Base-by-base conservation (phyloP, 2,888 invertebrate genomes). In the Stramonita haemastoma region DNA sequence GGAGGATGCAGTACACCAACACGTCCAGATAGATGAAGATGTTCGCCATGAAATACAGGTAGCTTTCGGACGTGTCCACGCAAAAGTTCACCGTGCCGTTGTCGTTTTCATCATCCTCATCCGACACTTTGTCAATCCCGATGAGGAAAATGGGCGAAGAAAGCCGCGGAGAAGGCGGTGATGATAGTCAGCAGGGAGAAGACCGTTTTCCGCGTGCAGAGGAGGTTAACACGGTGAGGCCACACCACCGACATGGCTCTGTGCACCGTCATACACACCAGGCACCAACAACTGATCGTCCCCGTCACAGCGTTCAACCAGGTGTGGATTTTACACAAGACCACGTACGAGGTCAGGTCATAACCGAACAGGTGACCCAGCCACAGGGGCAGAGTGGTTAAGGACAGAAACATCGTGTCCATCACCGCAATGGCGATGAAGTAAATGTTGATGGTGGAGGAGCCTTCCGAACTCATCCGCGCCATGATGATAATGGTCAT, bases 171-270 rank as follows among this genome's bases (percentile, higher is more conserved):
- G 29, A 85, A 26, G 29, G 26, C 56, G 22, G n/a, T n/a, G 57
- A 85, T 34, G 29, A 22, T 36, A 1, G 11, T 2, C 15, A 85
- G 8, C 56, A 57, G 4, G 26, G 13, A 13, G n/a, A 56, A 29
- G 13, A 57, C 29, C 19, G 17, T n/a, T 29, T 57, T 56, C 11
- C 56, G 57, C 15, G 84, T 85, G 57, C 84, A 85, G 0, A 85
- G 26, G 5, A 57, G 6, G 84, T 19, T 85, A 57, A 85, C 84
- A 11, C 84, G 56, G 57, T 85, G 84, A 8, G 84, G 84, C 84
- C 84, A 57, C 57, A 85, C 84, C 11, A 85, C 84, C 0, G 84
- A 85, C 57, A 85, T n/a, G 0, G 84, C 84, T 85, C 84, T 34
- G 29, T 85, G 84, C 29, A 36, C 57, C 15, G 84, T 85, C 84